Evolutionary conservation across 2,797 vertebrate genomes (phyloP), one percentile per base, ranked within the genome.

Genomic region (Aplochiton taeniatus): DNA sequence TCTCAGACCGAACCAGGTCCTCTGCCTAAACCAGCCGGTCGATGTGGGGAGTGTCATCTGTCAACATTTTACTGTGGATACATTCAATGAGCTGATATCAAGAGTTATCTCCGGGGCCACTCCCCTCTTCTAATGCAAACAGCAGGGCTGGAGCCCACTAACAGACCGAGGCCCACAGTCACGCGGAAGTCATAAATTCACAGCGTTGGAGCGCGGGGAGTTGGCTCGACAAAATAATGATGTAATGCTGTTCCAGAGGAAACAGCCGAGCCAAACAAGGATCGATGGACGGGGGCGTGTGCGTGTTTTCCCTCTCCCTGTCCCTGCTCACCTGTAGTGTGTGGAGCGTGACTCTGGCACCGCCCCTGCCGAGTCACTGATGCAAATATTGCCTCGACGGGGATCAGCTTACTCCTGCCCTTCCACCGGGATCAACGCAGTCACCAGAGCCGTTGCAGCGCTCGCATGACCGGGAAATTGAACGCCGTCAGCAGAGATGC

Each of bases 341-440:
- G 83, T 88, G 74, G 54, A 79, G 79, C 70, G 73, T 87, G 73
- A 74, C 69, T 31, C 31, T 62, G 43, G 85, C 81, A 53, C 89
- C 89, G 76, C 91, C 92, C 82, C 74, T 50, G 19, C 59, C 61
- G 66, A 76, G 76, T 59, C 78, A 70, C 69, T 44, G 73, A 93
- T 92, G 92, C 90, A 94, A 94, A 93, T 93, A 77, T 59, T 64
- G 55, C 61, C 68, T 78, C 59, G 7, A 55, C 56, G 78, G 81
- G 83, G 87, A 86, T 93, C 90, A 84, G 73, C 87, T 89, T 92
- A 85, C 90, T 78, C 71, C 75, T 77, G 58, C 76, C 75, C 83
- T 82, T 65, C 74, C 63, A 68, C 65, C 61, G 70, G 68, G 79
- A 74, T 82, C 70, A 31, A 65, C 52, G 46, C 80, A 69, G 73